Conservation (phyloP, 2,888 invertebrate genomes). For the Arctia plantaginis region DNA sequence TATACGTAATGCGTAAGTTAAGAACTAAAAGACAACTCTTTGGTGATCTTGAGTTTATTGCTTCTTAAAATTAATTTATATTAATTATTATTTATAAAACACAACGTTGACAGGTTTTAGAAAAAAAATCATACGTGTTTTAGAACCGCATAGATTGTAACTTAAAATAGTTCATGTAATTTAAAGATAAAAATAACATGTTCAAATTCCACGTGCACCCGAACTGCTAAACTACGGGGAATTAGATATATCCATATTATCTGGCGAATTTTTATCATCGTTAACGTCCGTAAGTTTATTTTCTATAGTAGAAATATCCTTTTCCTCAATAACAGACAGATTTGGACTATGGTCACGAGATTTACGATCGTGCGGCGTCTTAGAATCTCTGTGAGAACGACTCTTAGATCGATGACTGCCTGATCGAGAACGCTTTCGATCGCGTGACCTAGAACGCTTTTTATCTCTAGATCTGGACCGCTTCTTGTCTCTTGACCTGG, state of each 20-base stretch:
- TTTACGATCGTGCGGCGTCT: slow-evolving; percentile 74
- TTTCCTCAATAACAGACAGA: slow-evolving; percentile 69
- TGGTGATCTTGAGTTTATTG: slow-evolving; percentile 41
- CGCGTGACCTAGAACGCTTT: slow-evolving; percentile 78
- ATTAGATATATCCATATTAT: slow-evolving; percentile 93
- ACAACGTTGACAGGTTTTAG: slow-evolving; percentile 29
- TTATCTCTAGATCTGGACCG: slow-evolving; percentile 81
- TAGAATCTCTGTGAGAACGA: slow-evolving; percentile 75
- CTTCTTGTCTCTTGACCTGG: slow-evolving; percentile 81
- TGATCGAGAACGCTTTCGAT: slow-evolving; percentile 79
- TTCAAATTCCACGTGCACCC: slow-evolving; percentile 8
- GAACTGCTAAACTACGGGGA: slow-evolving; percentile 85
- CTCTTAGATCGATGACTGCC: slow-evolving; percentile 78
- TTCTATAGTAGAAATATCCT: slow-evolving; percentile 58
- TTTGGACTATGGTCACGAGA: slow-evolving; percentile 76
- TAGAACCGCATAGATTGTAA: slow-evolving; percentile 6
- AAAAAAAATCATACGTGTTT: slow-evolving; percentile 16
- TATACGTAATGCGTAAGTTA: neutral
- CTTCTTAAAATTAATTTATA: slow-evolving; percentile 40
- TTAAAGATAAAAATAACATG: slow-evolving; percentile 17
- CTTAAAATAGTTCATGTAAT: slow-evolving; percentile 14
- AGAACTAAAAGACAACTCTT: slow-evolving; percentile 1
- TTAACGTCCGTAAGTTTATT: slow-evolving; percentile 67
- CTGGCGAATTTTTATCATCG: slow-evolving; percentile 88
- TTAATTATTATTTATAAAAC: slow-evolving; percentile 28